phyloP scores from a whole-genome alignment of 2,888 invertebrate species.

The Invenusta paracnida region DNA sequence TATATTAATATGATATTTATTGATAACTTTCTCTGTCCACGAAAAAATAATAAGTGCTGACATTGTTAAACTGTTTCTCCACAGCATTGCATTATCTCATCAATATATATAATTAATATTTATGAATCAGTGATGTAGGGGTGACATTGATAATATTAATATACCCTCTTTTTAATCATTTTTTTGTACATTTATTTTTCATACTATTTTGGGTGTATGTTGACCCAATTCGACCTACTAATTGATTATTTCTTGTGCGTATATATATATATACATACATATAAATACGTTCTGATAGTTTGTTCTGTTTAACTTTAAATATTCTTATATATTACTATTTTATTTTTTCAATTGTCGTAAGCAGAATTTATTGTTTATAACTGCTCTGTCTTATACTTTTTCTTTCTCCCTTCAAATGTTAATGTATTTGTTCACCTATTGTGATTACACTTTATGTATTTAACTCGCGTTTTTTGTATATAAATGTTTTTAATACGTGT shows the following conservation, averaged over 20 bases:
- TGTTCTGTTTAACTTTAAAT: neutral
- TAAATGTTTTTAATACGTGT: slow-evolving; percentile 24
- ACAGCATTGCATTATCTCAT: no score
- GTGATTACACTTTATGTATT: slow-evolving; percentile 11
- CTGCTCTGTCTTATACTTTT: slow-evolving; percentile 8
- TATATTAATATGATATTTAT: no score
- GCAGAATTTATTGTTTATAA: neutral
- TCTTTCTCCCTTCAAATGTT: slow-evolving; percentile 15
- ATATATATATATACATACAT: neutral
- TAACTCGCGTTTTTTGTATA: slow-evolving; percentile 21
- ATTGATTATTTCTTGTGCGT: neutral
- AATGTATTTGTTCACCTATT: slow-evolving; percentile 9
- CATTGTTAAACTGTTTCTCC: no score
- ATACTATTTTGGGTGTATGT: neutral
- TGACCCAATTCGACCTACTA: neutral
- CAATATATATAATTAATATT: no score
- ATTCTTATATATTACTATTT: neutral
- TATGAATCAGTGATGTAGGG: no score
- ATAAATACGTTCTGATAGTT: neutral
- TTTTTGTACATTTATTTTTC: slow-evolving; percentile 9
- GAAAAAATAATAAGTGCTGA: no score
- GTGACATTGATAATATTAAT: no score
- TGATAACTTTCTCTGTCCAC: no score
- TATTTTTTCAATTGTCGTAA: slow-evolving; percentile 8
- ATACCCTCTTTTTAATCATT: neutral